Conservation (phyloP, 2,113 vertebrate species). For the Malurus elegans region DNA sequence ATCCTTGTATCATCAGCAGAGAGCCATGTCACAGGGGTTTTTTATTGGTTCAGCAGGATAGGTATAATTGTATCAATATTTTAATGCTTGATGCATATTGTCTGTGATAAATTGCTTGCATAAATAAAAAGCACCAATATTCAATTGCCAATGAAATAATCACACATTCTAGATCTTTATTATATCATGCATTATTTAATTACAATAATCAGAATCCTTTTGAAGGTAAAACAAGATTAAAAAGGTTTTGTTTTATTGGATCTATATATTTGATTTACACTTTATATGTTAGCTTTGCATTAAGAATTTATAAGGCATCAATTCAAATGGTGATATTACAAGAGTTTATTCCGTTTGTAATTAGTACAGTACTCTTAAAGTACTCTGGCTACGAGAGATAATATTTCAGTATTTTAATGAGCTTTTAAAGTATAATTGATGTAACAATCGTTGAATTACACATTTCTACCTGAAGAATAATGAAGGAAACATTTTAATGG, state of each 20-base stretch:
- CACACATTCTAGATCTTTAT: slow-evolving; percentile 79
- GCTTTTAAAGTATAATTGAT: slow-evolving; percentile 86
- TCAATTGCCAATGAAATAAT: slow-evolving; percentile 83
- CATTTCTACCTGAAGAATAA: slow-evolving; percentile 86
- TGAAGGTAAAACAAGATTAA: slow-evolving; percentile 84
- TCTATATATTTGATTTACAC: slow-evolving; percentile 89
- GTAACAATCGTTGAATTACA: slow-evolving; percentile 83
- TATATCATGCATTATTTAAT: slow-evolving; percentile 87
- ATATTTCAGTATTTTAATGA: slow-evolving; percentile 87
- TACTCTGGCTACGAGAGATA: slow-evolving; percentile 78
- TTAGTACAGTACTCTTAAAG: slow-evolving; percentile 83
- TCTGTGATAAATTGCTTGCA: slow-evolving; percentile 77
- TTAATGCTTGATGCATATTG: slow-evolving; percentile 81
- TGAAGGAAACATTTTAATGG: slow-evolving; percentile 85
- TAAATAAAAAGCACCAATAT: slow-evolving; percentile 82
- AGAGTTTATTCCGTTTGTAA: slow-evolving; percentile 86
- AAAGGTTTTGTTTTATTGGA: slow-evolving; percentile 84
- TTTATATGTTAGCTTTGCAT: slow-evolving; percentile 87
- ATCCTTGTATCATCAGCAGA: slow-evolving; percentile 65
- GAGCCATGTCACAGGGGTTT: slow-evolving; percentile 68
- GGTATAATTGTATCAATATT: slow-evolving; percentile 86
- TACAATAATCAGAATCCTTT: slow-evolving; percentile 83
- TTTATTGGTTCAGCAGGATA: slow-evolving; percentile 77
- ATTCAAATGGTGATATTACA: slow-evolving; percentile 82
- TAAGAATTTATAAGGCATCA: slow-evolving; percentile 88